Evolutionary conservation across 2,888 invertebrate genomes (phyloP).

Genomic region (Chrysomela aeneicollis): DNA sequence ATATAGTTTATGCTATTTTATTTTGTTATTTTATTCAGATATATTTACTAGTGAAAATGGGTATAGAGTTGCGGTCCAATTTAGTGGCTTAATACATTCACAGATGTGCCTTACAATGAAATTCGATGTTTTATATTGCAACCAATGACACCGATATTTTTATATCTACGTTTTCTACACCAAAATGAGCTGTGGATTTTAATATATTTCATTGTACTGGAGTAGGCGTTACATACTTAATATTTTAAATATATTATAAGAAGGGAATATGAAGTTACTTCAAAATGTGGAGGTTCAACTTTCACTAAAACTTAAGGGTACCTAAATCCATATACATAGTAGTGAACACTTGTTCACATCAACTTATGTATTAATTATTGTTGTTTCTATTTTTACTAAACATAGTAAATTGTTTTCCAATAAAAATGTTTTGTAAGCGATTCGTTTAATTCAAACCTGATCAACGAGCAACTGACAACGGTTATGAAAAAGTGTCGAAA

Average conservation of each 20-base stretch:
- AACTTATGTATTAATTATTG: constrained; percentile 30
- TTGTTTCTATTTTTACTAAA: constrained; percentile 40
- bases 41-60: constrained; percentile 10
- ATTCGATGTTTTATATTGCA: neutral
- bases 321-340: neutral
- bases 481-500: no score
- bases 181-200: constrained; percentile 1
- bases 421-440: constrained; percentile 46
- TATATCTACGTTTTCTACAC: neutral
- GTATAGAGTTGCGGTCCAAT: constrained; percentile 19
- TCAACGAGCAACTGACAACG: no score
- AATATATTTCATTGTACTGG: constrained; percentile 14
- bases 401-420: constrained; percentile 49
- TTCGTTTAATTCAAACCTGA: constrained; percentile 9
- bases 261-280: constrained; percentile 9
- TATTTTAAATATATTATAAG: constrained; percentile 3
- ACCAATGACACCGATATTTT: neutral
- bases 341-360: constrained; percentile 11
- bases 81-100: constrained; percentile 25
- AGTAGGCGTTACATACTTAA: constrained; percentile 21
- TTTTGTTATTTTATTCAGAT: neutral
- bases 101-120: constrained; percentile 15
- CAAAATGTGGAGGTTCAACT: constrained; percentile 5
- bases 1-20: neutral
- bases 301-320: constrained; percentile 18